These are phyloP conservation scores for Drosophila limbata DNA, from an alignment of 2,888 invertebrate species.

Conservation along the genomic window DNA sequence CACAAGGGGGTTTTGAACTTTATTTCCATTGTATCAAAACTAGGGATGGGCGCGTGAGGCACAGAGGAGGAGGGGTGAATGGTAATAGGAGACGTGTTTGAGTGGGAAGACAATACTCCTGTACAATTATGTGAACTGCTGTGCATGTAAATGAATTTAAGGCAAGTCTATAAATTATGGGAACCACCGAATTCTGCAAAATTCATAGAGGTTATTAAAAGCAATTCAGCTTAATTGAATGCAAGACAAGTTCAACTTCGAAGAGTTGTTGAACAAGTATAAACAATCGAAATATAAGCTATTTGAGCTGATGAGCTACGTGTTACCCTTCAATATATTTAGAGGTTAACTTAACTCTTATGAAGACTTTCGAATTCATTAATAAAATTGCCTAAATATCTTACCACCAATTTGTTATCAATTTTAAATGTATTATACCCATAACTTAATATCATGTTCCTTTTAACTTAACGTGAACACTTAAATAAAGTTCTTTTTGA, in stretches of 20 bases:
- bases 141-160: conserved; percentile 21
- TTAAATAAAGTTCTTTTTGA: background rate
- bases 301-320: background rate
- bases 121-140: conserved; percentile 20
- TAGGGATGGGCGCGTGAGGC: conserved; percentile 53
- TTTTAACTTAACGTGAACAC: background rate
- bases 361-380: background rate
- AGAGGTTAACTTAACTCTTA: background rate
- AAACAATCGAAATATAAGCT: conserved; percentile 1
- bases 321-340: background rate
- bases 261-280: conserved; percentile 5
- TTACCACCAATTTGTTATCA: background rate
- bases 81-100: background rate
- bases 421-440: no score
- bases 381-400: background rate
- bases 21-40: conserved; percentile 34
- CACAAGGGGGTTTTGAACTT: conserved; percentile 70
- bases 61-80: background rate
- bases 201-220: conserved; percentile 18
- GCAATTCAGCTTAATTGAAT: conserved; percentile 17
- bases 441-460: no score
- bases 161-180: conserved; percentile 23
- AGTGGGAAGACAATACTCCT: conserved; percentile 15
- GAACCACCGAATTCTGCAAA: conserved; percentile 22
- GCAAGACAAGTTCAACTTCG: conserved; percentile 15